Evolutionary conservation across 1,140 invertebrate genomes (phyloP).

Genomic region (Apocrypta bakeri): DNA sequence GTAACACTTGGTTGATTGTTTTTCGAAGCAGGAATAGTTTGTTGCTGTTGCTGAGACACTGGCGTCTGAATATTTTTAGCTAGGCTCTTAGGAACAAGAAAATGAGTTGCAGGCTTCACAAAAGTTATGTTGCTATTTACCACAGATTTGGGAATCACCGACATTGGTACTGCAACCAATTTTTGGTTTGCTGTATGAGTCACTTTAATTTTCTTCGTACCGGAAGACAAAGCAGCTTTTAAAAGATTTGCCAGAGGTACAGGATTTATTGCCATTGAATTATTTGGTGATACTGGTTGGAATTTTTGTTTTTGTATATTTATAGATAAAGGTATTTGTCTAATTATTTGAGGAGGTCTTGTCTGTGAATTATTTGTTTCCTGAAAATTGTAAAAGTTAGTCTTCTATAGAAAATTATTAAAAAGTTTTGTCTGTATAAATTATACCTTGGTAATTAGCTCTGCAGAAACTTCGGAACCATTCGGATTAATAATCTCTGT

Average conservation of each 20-base stretch:
- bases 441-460: not conserved
- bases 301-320: not conserved
- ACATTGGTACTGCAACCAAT: slow-evolving; percentile 35
- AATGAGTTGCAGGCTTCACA: slow-evolving; percentile 35
- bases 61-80: slow-evolving; percentile 2
- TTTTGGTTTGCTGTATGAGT: slow-evolving; percentile 21
- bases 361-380: not conserved
- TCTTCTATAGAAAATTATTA: not conserved
- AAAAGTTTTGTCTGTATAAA: not conserved
- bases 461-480: slow-evolving; percentile 19
- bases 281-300: slow-evolving; percentile 12
- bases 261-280: slow-evolving; percentile 54
- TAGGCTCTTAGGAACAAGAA: slow-evolving; percentile 21
- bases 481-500: slow-evolving; percentile 54
- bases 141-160: slow-evolving; percentile 5
- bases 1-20: slow-evolving; percentile 56
- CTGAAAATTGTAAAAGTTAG: too few relatives aligned
- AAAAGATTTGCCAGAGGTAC: slow-evolving; percentile 58
- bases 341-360: not conserved
- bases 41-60: not conserved
- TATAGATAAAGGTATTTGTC: not conserved
- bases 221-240: slow-evolving; percentile 42
- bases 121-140: slow-evolving; percentile 14
- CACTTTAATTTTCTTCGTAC: slow-evolving; percentile 43
- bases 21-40: not conserved